phyloP scores from a whole-genome alignment of 1,140 invertebrate species.

The Sitobion miscanthi region DNA sequence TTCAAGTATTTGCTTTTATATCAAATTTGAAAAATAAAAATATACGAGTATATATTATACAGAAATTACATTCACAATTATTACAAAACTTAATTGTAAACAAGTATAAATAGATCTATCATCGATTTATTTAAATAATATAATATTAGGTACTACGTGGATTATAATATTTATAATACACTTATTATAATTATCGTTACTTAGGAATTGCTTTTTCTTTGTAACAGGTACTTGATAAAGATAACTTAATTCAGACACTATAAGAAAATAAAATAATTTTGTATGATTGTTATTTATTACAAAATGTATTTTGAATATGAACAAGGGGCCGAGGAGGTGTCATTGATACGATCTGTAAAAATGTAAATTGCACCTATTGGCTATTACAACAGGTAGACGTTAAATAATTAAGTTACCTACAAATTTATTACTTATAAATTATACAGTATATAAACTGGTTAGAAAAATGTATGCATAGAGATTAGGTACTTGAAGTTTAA shows the following conservation, averaged over 20 bases:
- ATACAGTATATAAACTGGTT: background rate
- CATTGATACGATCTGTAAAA: background rate
- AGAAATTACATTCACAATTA: background rate
- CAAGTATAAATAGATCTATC: background rate
- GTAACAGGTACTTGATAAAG: no score
- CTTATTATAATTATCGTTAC: background rate
- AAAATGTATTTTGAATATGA: background rate
- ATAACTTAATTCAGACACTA: no score
- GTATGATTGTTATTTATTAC: no score
- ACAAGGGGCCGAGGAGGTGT: background rate
- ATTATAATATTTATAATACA: background rate
- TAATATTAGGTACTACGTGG: background rate
- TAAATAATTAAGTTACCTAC: background rate
- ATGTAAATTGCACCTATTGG: no score
- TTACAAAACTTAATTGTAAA: background rate
- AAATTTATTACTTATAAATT: background rate
- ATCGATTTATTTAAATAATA: background rate
- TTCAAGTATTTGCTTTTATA: background rate
- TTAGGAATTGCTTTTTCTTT: background rate
- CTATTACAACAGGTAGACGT: background rate
- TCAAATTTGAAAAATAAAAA: background rate
- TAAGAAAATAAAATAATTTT: no score
- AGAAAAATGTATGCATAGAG: background rate
- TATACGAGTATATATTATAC: background rate
- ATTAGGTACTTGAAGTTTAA: background rate